phyloP scores from a whole-genome alignment of 2,888 invertebrate genomes.

The Abrostola tripartita region DNA sequence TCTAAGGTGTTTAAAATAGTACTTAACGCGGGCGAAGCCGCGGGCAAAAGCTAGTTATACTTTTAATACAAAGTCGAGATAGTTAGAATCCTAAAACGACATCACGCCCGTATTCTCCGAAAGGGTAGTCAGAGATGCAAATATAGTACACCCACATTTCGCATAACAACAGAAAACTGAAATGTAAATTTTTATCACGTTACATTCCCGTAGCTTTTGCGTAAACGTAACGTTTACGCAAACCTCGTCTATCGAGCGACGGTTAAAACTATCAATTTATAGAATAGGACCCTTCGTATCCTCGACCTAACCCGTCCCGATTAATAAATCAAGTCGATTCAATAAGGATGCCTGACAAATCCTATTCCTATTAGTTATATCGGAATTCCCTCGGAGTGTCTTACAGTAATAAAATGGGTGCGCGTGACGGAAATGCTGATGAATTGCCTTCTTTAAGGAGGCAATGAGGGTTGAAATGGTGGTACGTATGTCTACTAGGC shows the following conservation, averaged over 20 bases:
- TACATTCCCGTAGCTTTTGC: constrained; percentile 7
- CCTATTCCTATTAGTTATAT: constrained; percentile 36
- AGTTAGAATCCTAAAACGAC: no score
- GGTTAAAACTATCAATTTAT: constrained; percentile 38
- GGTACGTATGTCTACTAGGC: no score
- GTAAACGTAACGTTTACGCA: constrained; percentile 2
- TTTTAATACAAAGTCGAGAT: no score
- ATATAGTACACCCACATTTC: no score
- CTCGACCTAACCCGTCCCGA: constrained; percentile 28
- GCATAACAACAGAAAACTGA: no score
- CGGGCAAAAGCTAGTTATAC: no score
- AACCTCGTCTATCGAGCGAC: constrained; percentile 19
- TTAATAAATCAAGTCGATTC: constrained; percentile 56
- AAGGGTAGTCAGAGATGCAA: no score
- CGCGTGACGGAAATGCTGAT: constrained; percentile 7
- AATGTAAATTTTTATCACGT: constrained; percentile 23
- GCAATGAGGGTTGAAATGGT: no score
- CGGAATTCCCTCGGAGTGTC: constrained; percentile 24
- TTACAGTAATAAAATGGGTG: constrained; percentile 22
- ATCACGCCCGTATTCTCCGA: no score
- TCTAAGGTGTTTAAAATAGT: no score
- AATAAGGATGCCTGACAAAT: constrained; percentile 48
- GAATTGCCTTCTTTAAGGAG: no score
- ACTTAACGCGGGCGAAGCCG: no score
- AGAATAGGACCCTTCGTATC: constrained; percentile 30